phyloP scores from a whole-genome alignment of 2,888 invertebrate genomes.

The Synergus japonicus region DNA sequence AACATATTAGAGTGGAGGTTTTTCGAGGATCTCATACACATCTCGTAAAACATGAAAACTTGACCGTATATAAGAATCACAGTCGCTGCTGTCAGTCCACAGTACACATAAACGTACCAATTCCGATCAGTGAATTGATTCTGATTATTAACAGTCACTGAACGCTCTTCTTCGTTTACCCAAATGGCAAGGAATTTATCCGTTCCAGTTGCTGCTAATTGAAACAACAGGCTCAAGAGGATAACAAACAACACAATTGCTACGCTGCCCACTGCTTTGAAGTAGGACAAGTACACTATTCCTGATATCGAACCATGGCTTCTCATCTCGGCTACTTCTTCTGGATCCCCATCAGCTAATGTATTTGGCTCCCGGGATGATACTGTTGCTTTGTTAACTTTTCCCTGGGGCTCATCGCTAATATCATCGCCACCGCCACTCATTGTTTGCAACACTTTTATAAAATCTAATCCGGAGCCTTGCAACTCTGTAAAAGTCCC shows the following conservation, averaged over 20 bases:
- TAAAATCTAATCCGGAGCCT: conserved; percentile 81
- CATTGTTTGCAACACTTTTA: conserved; percentile 63
- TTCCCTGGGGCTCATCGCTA: not conserved
- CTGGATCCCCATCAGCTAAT: not conserved
- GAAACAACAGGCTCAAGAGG: conserved; percentile 53
- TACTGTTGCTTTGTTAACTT: not conserved
- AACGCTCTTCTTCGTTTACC: conserved; percentile 79
- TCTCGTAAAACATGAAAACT: conserved; percentile 79
- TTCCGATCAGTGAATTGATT: conserved; percentile 48
- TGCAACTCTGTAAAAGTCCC: conserved; percentile 82
- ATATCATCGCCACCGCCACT: not conserved
- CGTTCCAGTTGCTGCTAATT: conserved; percentile 69
- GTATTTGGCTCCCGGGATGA: conserved; percentile 19
- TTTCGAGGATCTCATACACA: conserved; percentile 88
- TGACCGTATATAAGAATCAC: conserved; percentile 75
- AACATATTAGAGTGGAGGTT: conserved; percentile 91
- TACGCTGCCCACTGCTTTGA: conserved; percentile 66
- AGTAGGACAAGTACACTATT: conserved; percentile 65
- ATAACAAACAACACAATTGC: conserved; percentile 57
- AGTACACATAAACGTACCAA: conserved; percentile 80
- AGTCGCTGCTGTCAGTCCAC: conserved; percentile 72
- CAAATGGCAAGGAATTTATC: conserved; percentile 77
- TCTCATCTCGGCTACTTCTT: conserved; percentile 48
- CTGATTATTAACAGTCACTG: conserved; percentile 48
- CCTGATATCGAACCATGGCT: conserved; percentile 57